A percentile compares a stretch with the other conserved stretches of the same genome.
These are phyloP conservation scores for Camptogramma bilineatum DNA, from an alignment of 2,888 invertebrate genomes.

Conservation along the genomic window DNA sequence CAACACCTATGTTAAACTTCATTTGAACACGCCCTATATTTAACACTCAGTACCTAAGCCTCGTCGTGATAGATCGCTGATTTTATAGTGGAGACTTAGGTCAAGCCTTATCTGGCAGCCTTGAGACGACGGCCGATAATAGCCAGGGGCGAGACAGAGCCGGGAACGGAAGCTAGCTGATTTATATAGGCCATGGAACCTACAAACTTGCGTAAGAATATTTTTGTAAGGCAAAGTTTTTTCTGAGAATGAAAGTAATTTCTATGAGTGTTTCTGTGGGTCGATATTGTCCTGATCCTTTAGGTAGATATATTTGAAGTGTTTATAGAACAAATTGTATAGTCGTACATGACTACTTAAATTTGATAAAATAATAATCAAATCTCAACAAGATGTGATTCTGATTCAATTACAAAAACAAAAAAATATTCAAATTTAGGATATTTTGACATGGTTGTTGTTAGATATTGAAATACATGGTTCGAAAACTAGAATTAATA, in stretches of 20 bases:
- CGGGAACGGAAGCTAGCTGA: conserved; percentile 17
- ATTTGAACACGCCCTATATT: background rate
- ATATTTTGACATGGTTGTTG: too few species aligned
- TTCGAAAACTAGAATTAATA: too few species aligned
- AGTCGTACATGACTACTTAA: too few species aligned
- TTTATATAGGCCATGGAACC: conserved; percentile 15
- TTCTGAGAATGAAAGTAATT: background rate
- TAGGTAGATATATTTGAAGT: too few species aligned
- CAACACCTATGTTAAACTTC: background rate
- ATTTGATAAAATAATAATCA: too few species aligned
- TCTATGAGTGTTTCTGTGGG: background rate
- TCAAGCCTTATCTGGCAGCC: conserved; percentile 30
- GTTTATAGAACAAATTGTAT: too few species aligned
- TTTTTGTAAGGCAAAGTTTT: background rate
- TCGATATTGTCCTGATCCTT: too few species aligned
- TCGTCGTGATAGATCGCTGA: conserved; percentile 28
- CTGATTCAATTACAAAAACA: too few species aligned
- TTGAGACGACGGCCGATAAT: conserved; percentile 27
- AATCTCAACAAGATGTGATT: too few species aligned
- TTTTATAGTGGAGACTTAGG: conserved; percentile 41
- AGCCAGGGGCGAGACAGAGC: conserved; percentile 18
- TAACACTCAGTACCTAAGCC: conserved; percentile 5
- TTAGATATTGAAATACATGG: too few species aligned
- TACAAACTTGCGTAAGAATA: background rate
- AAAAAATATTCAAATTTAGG: too few species aligned